Evolutionary conservation across 2,113 vertebrate genomes (phyloP), one percentile per base, ranked within the genome.

Genomic region (Anas platyrhynchos): DNA sequence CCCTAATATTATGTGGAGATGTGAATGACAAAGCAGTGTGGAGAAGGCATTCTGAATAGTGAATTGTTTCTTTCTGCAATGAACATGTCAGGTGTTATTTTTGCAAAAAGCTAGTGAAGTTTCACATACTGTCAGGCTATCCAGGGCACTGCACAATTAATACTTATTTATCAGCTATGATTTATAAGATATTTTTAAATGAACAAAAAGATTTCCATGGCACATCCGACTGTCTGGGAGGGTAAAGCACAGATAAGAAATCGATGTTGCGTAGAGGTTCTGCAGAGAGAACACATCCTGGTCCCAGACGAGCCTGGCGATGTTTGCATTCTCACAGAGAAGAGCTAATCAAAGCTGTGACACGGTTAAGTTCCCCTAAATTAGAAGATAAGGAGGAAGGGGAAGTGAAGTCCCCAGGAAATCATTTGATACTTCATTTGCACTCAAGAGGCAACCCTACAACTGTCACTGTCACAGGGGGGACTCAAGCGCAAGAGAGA

Each of bases 361-460:
- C 93, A 96, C 3, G 31, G 91, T 95, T 95, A 95, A 96, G 89
- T 97, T 96, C 89, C 80, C 71, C 69, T 94, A 95, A 97, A 97
- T 96, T 94, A 94, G 93, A 95, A 95, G 91, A 95, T 95, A 96
- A 97, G 89, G 83, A 94, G 96, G 94, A 97, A 96, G 84, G 86
- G 87, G 89, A 95, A 82, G 88, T 86, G 73, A 92, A 94, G 77
- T 97, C 94, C 81, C 95, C 62, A 91, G 96, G 94, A 96, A 95
- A 97, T 94, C 65, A 87, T 86, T 86, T 89, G 88, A 84, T 91
- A 79, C 91, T 96, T 96, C 88, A 92, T 92, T 96, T 92, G 32
- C 21, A 84, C 91, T 97, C 91, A 82, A 87, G 95, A 95, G 77
- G 84, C 91, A 93, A 48, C 81, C 48, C 5, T 2, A 66, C 69